A percentile compares a stretch with the other conserved stretches of the same genome.
phyloP scores from a whole-genome alignment of 2,888 invertebrate species.

The Temnothorax ravouxi region DNA sequence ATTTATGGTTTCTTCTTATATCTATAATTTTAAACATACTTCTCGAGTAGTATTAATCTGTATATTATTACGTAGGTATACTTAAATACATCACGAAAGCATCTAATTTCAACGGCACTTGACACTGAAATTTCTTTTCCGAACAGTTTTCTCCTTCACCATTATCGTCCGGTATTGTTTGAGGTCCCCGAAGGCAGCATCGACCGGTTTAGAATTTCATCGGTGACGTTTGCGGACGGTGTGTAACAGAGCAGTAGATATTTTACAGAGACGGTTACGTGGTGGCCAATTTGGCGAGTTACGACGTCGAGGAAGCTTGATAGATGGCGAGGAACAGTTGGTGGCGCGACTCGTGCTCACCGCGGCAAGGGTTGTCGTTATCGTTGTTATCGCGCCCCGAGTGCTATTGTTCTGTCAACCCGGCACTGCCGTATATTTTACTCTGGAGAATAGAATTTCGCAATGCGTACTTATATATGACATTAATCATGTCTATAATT shows the following conservation, averaged over 20 bases:
- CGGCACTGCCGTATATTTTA: constrained; percentile 33
- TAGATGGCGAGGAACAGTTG: constrained; percentile 62
- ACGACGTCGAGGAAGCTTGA: constrained; percentile 61
- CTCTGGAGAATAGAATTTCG: constrained; percentile 34
- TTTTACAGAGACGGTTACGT: constrained; percentile 39
- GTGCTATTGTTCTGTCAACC: constrained; percentile 51
- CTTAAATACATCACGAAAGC: background rate
- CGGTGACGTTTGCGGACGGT: constrained; percentile 41
- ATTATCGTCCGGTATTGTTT: constrained; percentile 47
- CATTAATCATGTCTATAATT: constrained; percentile 46
- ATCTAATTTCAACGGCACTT: constrained; percentile 4
- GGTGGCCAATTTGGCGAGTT: constrained; percentile 61
- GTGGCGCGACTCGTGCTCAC: constrained; percentile 60
- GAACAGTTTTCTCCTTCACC: constrained; percentile 7
- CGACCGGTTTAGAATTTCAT: constrained; percentile 47
- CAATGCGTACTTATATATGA: constrained; percentile 7
- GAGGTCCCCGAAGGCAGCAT: constrained; percentile 36
- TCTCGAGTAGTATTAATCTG: background rate
- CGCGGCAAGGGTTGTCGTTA: constrained; percentile 62
- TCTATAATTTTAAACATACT: background rate
- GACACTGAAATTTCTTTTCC: background rate
- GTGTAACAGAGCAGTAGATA: constrained; percentile 38
- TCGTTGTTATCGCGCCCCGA: constrained; percentile 61
- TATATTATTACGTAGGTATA: background rate
- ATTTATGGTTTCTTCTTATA: constrained; percentile 6